Conservation (phyloP, 2,888 invertebrate genomes). For the Tolmerus cingulatus region DNA sequence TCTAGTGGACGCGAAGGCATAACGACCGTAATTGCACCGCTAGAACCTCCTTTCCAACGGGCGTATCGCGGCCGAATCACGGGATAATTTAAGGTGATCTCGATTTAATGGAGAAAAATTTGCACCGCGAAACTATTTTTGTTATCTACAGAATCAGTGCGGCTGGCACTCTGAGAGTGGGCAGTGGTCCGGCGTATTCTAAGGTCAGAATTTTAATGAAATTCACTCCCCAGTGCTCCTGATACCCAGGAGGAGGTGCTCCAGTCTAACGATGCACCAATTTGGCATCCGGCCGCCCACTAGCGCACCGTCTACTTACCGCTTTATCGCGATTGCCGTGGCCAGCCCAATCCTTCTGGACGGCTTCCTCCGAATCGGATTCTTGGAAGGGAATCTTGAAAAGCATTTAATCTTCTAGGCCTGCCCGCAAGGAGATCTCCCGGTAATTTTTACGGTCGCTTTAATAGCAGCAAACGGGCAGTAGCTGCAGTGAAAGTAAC, state of each 20-base stretch:
- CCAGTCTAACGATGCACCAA: not conserved
- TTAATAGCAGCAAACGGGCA: not conserved
- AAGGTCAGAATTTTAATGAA: not conserved
- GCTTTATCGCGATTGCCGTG: not conserved
- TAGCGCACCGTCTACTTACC: not conserved
- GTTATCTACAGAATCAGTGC: not conserved
- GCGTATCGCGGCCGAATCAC: not conserved
- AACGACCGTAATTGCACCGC: not conserved
- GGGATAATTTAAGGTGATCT: not conserved
- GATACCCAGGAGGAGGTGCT: not conserved
- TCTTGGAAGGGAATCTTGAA: not conserved
- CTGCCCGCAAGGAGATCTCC: not conserved
- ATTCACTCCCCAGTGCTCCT: not conserved
- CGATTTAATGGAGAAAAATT: constrained; percentile 10
- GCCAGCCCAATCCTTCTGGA: not conserved
- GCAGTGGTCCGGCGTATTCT: not conserved
- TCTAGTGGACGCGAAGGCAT: not conserved
- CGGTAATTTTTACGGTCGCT: not conserved
- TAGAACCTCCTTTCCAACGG: constrained; percentile 1
- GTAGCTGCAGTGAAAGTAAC: not conserved
- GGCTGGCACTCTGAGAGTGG: not conserved
- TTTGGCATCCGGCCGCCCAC: not conserved
- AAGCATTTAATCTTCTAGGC: not conserved
- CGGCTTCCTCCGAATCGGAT: not conserved
- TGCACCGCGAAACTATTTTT: not conserved